Evolutionary conservation across 1,140 invertebrate genomes (phyloP).

Genomic region (Chironomus striatipennis): DNA sequence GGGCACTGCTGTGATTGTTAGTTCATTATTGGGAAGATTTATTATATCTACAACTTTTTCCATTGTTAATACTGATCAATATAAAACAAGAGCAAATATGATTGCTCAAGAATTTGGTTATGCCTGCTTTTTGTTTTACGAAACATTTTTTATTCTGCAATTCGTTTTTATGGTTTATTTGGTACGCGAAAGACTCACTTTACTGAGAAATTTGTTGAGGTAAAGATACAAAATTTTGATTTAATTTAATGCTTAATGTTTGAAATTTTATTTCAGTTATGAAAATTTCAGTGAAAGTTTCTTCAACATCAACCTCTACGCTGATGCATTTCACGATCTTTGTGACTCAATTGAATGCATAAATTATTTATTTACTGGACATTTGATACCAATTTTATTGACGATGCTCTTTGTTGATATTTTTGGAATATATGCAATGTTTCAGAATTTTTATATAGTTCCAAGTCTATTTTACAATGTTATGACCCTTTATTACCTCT

Average conservation of each 20-base stretch:
- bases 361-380: not conserved
- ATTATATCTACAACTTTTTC: not conserved
- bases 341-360: not conserved
- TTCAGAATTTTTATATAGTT: not conserved
- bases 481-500: not conserved
- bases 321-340: not conserved
- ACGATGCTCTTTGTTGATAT: not conserved
- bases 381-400: not conserved
- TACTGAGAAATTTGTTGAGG: not conserved
- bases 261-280: not conserved
- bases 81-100: not conserved
- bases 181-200: not conserved
- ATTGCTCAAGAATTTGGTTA: not conserved
- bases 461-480: not conserved
- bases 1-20: no score
- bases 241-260: no score
- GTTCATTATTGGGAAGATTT: not conserved
- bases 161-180: not conserved
- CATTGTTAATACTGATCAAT: not conserved
- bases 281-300: not conserved
- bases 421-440: not conserved
- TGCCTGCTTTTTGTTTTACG: not conserved
- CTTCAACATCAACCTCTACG: not conserved
- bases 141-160: not conserved
- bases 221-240: not conserved